Conservation (phyloP, 1,140 invertebrate species). For the Notospermus geniculatus region DNA sequence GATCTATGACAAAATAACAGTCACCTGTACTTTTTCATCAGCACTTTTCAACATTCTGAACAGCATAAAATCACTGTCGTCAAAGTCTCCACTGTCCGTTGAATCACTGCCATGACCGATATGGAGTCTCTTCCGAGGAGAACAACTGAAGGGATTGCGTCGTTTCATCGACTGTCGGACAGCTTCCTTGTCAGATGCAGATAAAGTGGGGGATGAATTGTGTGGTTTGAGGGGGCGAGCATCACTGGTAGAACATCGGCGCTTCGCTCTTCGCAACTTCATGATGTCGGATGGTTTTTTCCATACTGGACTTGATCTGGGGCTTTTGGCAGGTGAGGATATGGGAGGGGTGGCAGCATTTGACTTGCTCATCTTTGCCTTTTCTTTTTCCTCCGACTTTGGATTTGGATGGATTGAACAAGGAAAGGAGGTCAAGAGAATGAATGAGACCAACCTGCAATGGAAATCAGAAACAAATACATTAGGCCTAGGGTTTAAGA, state of each 20-base stretch:
- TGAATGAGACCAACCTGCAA: too few species aligned
- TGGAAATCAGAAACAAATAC: too few species aligned
- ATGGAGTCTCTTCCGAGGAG: background rate
- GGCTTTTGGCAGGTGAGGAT: background rate
- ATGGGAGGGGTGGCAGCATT: too few species aligned
- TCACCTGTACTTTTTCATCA: background rate
- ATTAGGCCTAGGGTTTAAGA: too few species aligned
- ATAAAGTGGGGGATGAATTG: background rate
- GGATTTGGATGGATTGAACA: too few species aligned
- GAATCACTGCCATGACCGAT: background rate
- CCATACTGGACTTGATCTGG: conserved; percentile 1
- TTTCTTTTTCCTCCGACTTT: too few species aligned
- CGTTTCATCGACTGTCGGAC: background rate
- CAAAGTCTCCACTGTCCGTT: background rate
- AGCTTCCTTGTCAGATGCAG: background rate
- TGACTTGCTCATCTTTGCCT: too few species aligned
- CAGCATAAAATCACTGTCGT: conserved; percentile 1
- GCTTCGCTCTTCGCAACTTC: background rate
- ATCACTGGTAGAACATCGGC: background rate
- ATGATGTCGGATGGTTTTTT: conserved; percentile 5
- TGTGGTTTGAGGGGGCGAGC: background rate
- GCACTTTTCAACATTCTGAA: background rate
- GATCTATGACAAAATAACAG: background rate
- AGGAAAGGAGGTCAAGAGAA: too few species aligned
- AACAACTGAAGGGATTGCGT: conserved; percentile 6